Evolutionary conservation across 2,888 invertebrate species (phyloP), one percentile per base, ranked within the genome.

Genomic region (Drosophila affinis): DNA sequence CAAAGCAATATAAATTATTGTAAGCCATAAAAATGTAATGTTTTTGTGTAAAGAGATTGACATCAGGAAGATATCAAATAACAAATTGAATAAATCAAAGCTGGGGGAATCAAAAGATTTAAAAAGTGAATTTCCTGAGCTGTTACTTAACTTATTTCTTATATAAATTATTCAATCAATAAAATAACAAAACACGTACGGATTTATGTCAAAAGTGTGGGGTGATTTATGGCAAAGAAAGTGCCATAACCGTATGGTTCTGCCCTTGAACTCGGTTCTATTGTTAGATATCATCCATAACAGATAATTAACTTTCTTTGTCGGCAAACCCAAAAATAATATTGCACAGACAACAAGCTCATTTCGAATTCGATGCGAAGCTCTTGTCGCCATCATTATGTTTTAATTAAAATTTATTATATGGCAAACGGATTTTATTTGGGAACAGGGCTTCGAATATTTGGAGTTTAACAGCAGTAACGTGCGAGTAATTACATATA

Each of bases 251-350:
- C 21, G 45, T 39, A 45, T 21, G 18, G 44, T 17, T 17, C 27
- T 73, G 78, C 39, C 71, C 71, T 72, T 81, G 72, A 84, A 72
- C 68, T 67, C 39, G 17, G 39, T 45, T 47, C 46, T 71, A 79
- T 72, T 60, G 73, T 60, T 73, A 65, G 64, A 56, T 24, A 21
- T 9, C 49, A 51, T 17, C 44, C 32, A n/a, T 17, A 55, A 18
- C 12, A 17, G 27, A 47, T 64, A 45, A 4, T 12, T 14, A n/a
- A 71, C 63, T 61, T 76, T 68, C 72, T 63, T 68, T 76, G 67
- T 67, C 58, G 68, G 72, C 62, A 49, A 39, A 14, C n/a, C 32
- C 52, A 29, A 78, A 52, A 57, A 71, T 72, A 51, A 51, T 12
- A 24, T 32, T 55, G 14, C 5, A n/a, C 7, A 34, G 47, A 6